phyloP scores from a whole-genome alignment of 1,140 invertebrate species.

The Meloidogyne floridensis region DNA sequence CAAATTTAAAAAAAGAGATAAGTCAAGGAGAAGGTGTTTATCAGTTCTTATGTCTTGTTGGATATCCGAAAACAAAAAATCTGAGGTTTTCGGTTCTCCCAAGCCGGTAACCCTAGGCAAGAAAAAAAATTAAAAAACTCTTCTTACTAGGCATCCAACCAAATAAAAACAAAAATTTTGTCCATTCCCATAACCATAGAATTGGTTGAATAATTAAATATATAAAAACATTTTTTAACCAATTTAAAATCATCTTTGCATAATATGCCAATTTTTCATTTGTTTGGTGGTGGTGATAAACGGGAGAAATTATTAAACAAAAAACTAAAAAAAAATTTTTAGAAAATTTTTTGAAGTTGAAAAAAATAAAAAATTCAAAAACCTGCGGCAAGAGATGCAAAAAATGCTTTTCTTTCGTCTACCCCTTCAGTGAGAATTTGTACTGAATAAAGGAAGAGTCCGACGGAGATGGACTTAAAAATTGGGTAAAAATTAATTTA shows the following conservation, averaged over 20 bases:
- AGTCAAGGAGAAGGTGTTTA: background rate
- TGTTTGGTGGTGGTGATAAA: constrained; percentile 41
- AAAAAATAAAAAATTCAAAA: background rate
- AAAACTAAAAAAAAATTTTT: constrained; percentile 29
- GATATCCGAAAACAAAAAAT: no score
- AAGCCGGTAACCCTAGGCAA: background rate
- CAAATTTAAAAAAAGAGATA: background rate
- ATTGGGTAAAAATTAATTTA: background rate
- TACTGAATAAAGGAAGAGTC: constrained; percentile 24
- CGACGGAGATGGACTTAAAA: constrained; percentile 10
- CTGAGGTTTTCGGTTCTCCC: no score
- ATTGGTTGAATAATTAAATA: constrained; percentile 26
- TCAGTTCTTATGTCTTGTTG: no score
- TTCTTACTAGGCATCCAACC: constrained; percentile 38
- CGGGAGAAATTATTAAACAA: constrained; percentile 34
- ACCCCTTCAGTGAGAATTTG: constrained; percentile 34
- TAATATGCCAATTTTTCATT: constrained; percentile 41
- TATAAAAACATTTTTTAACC: constrained; percentile 34
- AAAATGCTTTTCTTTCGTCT: constrained; percentile 39
- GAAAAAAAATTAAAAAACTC: background rate
- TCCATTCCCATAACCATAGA: constrained; percentile 30
- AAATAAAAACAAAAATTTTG: constrained; percentile 44
- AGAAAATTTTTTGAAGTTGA: background rate
- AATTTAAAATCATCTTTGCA: constrained; percentile 11
- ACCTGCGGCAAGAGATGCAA: constrained; percentile 36